Conservation (phyloP, 2,888 invertebrate species). For the Eledone cirrhosa region DNA sequence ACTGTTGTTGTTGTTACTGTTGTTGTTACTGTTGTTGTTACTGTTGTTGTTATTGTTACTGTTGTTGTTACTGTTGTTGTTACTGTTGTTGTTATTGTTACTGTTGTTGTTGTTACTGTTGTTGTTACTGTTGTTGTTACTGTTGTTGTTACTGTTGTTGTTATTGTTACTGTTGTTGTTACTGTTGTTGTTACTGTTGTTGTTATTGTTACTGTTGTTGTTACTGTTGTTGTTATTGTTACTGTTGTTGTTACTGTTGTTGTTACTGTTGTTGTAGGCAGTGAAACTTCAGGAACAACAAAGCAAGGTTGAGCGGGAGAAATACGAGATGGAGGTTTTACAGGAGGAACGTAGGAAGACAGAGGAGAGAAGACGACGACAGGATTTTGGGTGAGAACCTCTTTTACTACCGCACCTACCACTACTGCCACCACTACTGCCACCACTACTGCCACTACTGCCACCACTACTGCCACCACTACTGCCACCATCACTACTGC, state of each 20-base stretch:
- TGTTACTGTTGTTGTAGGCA: slow-evolving; percentile 45
- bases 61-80: too few relatives aligned
- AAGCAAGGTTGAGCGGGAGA: slow-evolving; percentile 54
- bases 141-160: too few relatives aligned
- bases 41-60: too few relatives aligned
- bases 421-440: neutral
- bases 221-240: neutral
- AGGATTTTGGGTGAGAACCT: slow-evolving; percentile 59
- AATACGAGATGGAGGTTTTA: slow-evolving; percentile 60
- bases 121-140: too few relatives aligned
- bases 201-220: neutral
- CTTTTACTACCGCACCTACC: neutral
- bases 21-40: too few relatives aligned
- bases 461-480: neutral
- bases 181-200: too few relatives aligned
- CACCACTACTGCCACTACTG: too few relatives aligned
- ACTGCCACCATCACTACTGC: neutral
- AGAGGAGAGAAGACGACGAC: slow-evolving; percentile 56
- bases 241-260: too few relatives aligned
- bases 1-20: too few relatives aligned
- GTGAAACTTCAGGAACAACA: slow-evolving; percentile 55
- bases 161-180: too few relatives aligned
- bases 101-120: too few relatives aligned
- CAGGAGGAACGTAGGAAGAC: slow-evolving; percentile 54
- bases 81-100: too few relatives aligned